Evolutionary conservation across 2,113 vertebrate species (phyloP).

Genomic region (Chionis minor): DNA sequence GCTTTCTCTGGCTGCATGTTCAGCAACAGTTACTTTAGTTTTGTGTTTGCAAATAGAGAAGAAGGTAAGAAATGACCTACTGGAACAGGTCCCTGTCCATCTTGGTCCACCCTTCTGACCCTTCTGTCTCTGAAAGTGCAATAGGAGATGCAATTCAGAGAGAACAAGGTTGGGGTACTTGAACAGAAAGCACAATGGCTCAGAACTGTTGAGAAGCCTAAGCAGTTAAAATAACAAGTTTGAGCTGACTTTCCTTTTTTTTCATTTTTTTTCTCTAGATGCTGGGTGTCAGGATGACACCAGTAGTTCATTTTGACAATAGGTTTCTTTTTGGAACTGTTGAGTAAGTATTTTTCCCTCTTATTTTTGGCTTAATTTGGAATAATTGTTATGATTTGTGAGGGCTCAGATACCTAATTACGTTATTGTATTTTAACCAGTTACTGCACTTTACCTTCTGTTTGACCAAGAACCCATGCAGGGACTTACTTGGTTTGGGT

Average conservation of each 20-base stretch:
- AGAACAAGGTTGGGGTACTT: background rate
- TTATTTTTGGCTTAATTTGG: background rate
- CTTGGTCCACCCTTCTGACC: background rate
- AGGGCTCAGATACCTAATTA: background rate
- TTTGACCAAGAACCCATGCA: background rate
- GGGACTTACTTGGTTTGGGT: rapidly evolving
- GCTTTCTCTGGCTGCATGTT: background rate
- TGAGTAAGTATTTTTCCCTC: background rate
- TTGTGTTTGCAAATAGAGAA: background rate
- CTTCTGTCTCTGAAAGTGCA: background rate
- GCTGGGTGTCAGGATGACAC: background rate
- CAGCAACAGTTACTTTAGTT: background rate
- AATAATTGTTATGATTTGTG: background rate
- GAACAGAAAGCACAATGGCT: background rate
- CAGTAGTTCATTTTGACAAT: background rate
- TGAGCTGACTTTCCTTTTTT: background rate
- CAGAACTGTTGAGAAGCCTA: background rate
- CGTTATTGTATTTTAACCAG: background rate
- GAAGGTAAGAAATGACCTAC: background rate
- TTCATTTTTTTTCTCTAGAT: rapidly evolving
- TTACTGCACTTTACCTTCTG: background rate
- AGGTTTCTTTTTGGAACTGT: background rate
- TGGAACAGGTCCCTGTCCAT: background rate
- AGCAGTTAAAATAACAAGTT: rapidly evolving
- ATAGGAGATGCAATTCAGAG: background rate